Percentiles rank a stretch among this genome's conserved stretches.
Evolutionary conservation across 2,797 vertebrate genomes (phyloP).

Genomic region (Calcarius lapponicus): DNA sequence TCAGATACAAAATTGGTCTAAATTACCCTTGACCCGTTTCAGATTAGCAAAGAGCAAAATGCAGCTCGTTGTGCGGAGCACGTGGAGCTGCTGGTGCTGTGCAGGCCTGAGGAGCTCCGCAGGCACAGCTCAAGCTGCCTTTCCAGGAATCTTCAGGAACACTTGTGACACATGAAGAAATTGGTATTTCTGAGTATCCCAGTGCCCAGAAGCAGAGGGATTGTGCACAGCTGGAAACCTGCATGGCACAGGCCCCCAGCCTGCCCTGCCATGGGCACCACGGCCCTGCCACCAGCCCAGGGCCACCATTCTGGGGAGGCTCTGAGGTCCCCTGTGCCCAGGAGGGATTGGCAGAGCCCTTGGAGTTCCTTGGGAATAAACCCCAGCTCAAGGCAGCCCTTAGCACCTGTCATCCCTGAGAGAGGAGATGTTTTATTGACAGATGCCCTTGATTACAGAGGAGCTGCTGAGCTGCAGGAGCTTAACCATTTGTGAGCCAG

Average conservation of each 20-base stretch:
- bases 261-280: background rate
- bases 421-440: background rate
- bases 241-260: no score
- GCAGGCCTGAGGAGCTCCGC: background rate
- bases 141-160: conserved; percentile 30
- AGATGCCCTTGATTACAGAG: background rate
- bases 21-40: conserved; percentile 18
- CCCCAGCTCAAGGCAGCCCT: background rate
- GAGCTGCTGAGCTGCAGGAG: background rate
- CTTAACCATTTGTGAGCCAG: background rate
- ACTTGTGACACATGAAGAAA: background rate
- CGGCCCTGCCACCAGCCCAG: background rate
- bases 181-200: background rate
- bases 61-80: background rate
- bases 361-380: background rate
- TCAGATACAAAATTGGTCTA: background rate
- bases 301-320: background rate
- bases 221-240: background rate
- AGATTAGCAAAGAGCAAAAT: background rate
- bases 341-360: background rate
- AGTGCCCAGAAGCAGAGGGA: background rate
- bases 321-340: background rate
- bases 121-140: background rate
- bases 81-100: background rate
- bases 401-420: background rate